These are phyloP conservation scores for Coracias cyanogaster DNA, from an alignment of 2,797 vertebrate genomes.

Conservation along the genomic window DNA sequence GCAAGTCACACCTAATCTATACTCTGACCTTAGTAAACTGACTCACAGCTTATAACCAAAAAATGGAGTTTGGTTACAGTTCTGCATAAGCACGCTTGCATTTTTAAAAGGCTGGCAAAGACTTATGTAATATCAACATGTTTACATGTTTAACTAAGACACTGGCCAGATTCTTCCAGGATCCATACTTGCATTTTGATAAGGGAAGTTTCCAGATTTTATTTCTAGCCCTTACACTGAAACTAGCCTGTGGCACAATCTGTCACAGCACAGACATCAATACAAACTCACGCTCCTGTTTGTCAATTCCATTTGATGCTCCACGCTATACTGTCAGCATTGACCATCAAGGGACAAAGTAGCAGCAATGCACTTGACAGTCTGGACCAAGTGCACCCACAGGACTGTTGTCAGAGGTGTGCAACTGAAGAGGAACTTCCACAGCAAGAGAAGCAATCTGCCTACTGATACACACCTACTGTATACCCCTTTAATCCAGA, in stretches of 20 bases:
- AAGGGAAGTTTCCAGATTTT: not conserved
- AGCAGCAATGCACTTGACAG: not conserved
- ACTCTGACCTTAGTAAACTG: slow-evolving; percentile 50
- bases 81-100: not conserved
- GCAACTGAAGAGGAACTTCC: too few species aligned
- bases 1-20: slow-evolving; percentile 49
- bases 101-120: not conserved
- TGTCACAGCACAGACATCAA: not conserved
- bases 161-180: not conserved
- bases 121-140: not conserved
- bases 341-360: not conserved
- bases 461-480: not conserved
- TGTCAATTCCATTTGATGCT: not conserved
- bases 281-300: not conserved
- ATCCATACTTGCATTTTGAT: not conserved
- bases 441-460: not conserved
- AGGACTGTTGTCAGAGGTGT: not conserved
- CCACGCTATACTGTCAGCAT: not conserved
- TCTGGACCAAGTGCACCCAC: not conserved
- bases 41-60: slow-evolving; percentile 2
- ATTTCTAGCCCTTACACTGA: not conserved
- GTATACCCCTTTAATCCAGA: not conserved
- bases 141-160: not conserved
- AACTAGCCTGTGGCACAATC: not conserved
- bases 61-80: not conserved